Base-by-base conservation (phyloP, 2,113 vertebrate genomes). In the Dendropsophus ebraccatus region DNA sequence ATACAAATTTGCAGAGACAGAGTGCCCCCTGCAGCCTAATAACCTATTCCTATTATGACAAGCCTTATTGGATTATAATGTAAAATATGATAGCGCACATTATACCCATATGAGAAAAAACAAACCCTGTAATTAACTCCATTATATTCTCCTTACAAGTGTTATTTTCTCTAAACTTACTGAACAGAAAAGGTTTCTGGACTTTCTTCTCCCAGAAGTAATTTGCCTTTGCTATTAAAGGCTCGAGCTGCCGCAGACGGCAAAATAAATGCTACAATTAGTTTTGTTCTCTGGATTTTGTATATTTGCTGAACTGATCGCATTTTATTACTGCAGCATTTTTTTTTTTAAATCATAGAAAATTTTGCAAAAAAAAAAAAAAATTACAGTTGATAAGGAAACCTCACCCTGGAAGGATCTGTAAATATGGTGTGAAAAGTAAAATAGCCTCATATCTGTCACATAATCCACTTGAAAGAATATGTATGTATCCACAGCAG, bases 181-280 rank as follows among this genome's bases (percentile, higher is more conserved):
- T 7, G 10, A 13, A 5, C 19, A 49, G 4, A 7, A 14, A 28
- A 47, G 41, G 41, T 13, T 49, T 28, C n/a, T 47, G 74, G 73
- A 76, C 49, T 49, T 17, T 50, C 74, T 76, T 52, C 45, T 76
- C 74, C 74, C 74, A 50, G 74, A 76, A 30, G 47, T 52, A 16
- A 76, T 52, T 76, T 50, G n/a, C 72, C 23, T 47, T 13, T 11
- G n/a, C 45, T 28, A 76, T 76, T 52, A 76, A 52, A 50, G n/a
- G 21, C 49, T 50, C 28, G 30, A 19, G 45, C 37, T 13, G 37
- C 41, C 19, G 45, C n/a, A 47, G 70, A 74, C n/a, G 28, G 47
- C 45, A 30, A 30, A 76, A 50, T 50, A 30, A 17, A 30, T 2
- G 73, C 13, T 50, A 76, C 45, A 50, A 76, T 76, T 50, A 76